These are phyloP conservation scores for Gambusia yucatana DNA, from an alignment of 2,797 vertebrate species.

Conservation along the genomic window DNA sequence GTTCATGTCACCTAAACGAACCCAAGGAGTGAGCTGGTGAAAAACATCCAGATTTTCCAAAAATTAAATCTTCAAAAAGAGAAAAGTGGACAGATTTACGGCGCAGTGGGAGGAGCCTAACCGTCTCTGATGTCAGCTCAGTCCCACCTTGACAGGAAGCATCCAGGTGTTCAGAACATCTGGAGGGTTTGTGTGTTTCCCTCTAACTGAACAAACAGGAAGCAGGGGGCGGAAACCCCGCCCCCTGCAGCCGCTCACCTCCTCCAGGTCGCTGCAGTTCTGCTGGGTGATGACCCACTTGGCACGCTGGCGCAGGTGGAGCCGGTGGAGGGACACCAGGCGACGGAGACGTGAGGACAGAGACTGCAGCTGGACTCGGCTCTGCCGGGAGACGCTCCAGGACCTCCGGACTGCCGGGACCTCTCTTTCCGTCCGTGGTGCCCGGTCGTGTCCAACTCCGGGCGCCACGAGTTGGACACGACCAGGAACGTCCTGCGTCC, in stretches of 20 bases:
- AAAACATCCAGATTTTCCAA: too few relatives aligned
- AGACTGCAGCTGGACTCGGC: constrained; percentile 49
- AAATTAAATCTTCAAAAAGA: too few relatives aligned
- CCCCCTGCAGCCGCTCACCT: constrained; percentile 45
- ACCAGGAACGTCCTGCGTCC: accelerated
- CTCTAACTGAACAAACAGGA: background rate
- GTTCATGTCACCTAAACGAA: too few relatives aligned
- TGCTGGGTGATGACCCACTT: constrained; percentile 86
- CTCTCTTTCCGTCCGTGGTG: background rate
- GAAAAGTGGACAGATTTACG: too few relatives aligned
- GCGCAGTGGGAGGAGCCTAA: too few relatives aligned
- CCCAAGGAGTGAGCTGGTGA: too few relatives aligned
- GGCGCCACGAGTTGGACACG: background rate
- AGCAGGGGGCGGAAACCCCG: too few relatives aligned
- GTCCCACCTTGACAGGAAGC: too few relatives aligned
- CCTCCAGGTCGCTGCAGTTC: constrained; percentile 84
- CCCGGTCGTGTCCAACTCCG: background rate
- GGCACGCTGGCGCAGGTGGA: constrained; percentile 87
- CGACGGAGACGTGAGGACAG: constrained; percentile 82
- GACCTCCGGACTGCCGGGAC: constrained; percentile 72
- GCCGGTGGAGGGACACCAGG: constrained; percentile 78
- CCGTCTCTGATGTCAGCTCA: too few relatives aligned
- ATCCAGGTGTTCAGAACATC: too few relatives aligned
- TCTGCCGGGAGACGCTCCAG: constrained; percentile 85
- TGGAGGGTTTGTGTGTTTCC: background rate